These are phyloP conservation scores for Nasonovia ribisnigri DNA, from an alignment of 2,888 invertebrate species.

Conservation along the genomic window DNA sequence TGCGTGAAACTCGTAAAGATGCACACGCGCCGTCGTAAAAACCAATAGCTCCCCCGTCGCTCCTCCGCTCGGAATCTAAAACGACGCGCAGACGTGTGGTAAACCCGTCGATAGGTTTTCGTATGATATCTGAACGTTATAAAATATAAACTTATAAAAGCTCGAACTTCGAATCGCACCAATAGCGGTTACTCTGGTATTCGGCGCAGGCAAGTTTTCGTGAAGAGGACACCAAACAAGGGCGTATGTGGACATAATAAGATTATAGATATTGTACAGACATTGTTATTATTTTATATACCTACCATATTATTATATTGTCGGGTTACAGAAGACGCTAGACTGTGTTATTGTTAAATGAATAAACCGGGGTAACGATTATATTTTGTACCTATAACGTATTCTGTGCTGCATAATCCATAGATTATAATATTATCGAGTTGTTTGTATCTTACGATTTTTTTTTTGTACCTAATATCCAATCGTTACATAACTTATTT, in stretches of 20 bases:
- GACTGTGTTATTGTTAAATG: neutral
- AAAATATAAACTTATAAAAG: neutral
- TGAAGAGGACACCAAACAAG: neutral
- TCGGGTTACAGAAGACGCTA: neutral
- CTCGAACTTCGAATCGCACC: neutral
- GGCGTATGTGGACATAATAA: neutral
- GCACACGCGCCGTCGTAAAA: neutral
- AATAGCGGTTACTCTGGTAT: neutral
- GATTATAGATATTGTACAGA: neutral
- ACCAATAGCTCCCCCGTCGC: neutral
- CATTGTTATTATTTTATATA: neutral
- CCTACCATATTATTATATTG: neutral
- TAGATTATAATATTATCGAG: neutral
- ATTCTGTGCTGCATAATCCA: neutral
- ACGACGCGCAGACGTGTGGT: neutral
- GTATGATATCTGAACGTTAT: neutral
- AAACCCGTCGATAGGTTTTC: neutral
- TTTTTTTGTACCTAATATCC: neutral
- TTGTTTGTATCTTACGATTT: neutral
- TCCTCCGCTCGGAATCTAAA: neutral
- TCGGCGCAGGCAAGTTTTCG: neutral
- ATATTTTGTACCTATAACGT: too few species aligned
- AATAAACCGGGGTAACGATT: neutral
- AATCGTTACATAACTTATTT: neutral
- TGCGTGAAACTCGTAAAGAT: neutral